Base-by-base conservation (phyloP, 2,888 invertebrate species). In the Cephalotes varians region DNA sequence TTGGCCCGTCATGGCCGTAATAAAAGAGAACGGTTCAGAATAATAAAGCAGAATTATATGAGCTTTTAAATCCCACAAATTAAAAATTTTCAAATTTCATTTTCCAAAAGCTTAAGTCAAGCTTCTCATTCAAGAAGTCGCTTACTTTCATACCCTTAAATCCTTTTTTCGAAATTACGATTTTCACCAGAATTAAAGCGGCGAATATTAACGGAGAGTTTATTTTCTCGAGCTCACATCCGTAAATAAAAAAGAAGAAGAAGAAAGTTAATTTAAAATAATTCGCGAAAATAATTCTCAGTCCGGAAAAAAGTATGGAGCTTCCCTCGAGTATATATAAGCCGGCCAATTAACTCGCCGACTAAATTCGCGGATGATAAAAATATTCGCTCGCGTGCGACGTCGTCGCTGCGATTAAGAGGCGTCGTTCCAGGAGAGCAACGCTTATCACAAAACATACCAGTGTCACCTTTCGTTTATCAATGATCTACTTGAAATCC, bases 391-490 rank as follows among this genome's bases (percentile, higher is more conserved):
- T n/a, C 77, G 77, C 18, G 71, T 44, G 71, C 44, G 31, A 25
- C 47, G 69, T 31, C 21, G 58, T 60, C 80, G 28, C n/a, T 25
- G 44, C 76, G 81, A 65, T 49, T 25, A 58, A 80, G 56, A 85
- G 65, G 51, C 76, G 34, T 67, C 72, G 82, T 76, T 80, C 79
- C 80, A 58, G 60, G 80, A 81, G 82, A 82, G 56, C 49, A 37
- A 77, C 71, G 88, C 89, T 90, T 92, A 90, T 92, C 92, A 90
- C 82, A 86, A 89, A 91, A 90, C 92, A 93, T 93, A 91, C 92
- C 91, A 91, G 90, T 91, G 91, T 93, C 92, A 89, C 88, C 89
- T 94, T 93, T 92, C 93, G 87, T 88, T 93, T 93, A 93, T 94
- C 93, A 92, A 90, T 91, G 90, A 91, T 89, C 92, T 86, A 86